phyloP scores from a whole-genome alignment of 1,140 invertebrate genomes.

The Musca vetustissima region DNA sequence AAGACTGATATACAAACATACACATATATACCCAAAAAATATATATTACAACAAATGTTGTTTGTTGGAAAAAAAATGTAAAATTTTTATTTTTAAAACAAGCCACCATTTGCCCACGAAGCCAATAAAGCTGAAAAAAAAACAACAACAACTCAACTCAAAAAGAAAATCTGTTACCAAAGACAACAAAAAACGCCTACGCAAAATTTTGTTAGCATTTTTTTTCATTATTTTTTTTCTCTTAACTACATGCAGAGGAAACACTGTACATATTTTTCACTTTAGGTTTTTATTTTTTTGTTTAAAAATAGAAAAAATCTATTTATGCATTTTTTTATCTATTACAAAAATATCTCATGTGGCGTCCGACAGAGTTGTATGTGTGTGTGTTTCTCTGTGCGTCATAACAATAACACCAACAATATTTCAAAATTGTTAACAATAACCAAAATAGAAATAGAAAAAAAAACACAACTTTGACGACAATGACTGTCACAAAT shows the following conservation, averaged over 20 bases:
- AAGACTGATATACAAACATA: neutral
- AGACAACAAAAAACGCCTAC: conserved; percentile 15
- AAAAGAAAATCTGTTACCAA: neutral
- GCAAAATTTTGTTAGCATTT: neutral
- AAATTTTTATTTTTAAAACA: conserved; percentile 12
- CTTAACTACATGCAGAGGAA: neutral
- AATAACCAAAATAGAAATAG: conserved; percentile 4
- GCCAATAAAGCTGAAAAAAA: neutral
- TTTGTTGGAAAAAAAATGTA: too few species aligned
- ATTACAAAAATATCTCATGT: conserved; percentile 13
- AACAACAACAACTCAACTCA: too few species aligned
- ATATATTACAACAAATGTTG: too few species aligned
- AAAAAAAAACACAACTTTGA: conserved; percentile 19
- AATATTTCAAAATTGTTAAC: conserved; percentile 11
- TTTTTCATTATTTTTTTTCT: too few species aligned
- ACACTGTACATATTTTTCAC: neutral
- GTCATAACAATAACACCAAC: neutral
- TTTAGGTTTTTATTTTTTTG: conserved; percentile 1
- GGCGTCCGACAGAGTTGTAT: conserved; percentile 4
- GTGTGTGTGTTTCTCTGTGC: neutral
- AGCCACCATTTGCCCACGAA: neutral
- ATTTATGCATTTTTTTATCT: conserved; percentile 15
- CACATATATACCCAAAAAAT: neutral
- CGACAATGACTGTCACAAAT: conserved; percentile 24
- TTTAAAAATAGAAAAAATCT: conserved; percentile 9